Percentiles rank a stretch among this genome's conserved stretches.
Evolutionary conservation across 2,113 vertebrate species (phyloP).

Genomic region (Bos taurus): DNA sequence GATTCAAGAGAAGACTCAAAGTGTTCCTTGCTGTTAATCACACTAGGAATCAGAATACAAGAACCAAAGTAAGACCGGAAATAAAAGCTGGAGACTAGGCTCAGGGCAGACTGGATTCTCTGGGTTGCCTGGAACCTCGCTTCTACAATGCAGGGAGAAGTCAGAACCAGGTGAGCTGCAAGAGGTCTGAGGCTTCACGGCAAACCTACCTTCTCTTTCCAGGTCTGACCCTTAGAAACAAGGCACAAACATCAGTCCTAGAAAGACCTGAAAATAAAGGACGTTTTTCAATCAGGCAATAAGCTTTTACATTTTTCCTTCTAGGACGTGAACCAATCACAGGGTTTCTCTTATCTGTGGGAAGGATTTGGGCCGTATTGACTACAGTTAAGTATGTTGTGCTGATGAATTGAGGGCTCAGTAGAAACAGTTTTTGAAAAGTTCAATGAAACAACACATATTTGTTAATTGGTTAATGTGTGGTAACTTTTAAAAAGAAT

Average conservation of each 20-base stretch:
- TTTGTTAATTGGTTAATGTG: background rate
- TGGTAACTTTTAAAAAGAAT: background rate
- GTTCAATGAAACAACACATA: background rate
- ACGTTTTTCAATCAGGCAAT: background rate
- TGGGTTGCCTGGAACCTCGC: background rate
- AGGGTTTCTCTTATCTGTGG: background rate
- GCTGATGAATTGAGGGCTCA: background rate
- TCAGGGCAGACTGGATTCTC: background rate
- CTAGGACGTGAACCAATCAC: background rate
- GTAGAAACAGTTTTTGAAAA: background rate
- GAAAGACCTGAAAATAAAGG: background rate
- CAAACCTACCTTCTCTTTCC: background rate
- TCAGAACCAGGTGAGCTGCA: background rate
- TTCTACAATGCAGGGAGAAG: background rate
- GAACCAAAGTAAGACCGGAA: background rate
- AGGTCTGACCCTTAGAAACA: background rate
- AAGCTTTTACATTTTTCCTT: background rate
- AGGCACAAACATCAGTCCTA: background rate
- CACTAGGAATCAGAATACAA: background rate
- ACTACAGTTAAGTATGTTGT: background rate
- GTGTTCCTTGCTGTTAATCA: background rate
- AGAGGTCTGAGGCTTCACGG: background rate
- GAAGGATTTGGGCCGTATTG: background rate
- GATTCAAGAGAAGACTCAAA: background rate
- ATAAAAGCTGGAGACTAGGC: background rate